These are phyloP conservation scores for Dynastes maya DNA, from an alignment of 2,888 invertebrate genomes.

Conservation along the genomic window DNA sequence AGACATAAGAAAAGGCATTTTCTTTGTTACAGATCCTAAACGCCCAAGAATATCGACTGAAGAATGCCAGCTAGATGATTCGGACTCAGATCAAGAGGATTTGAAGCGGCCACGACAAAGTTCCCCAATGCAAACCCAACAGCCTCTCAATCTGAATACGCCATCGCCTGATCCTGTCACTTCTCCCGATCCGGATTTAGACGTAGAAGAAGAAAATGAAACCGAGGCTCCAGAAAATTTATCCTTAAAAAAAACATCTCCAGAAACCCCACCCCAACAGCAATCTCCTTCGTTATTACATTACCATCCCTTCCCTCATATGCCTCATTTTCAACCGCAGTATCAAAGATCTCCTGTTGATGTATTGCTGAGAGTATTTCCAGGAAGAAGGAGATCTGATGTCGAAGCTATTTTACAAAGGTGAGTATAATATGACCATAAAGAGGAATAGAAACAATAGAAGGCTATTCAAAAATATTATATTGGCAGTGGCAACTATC, in stretches of 20 bases:
- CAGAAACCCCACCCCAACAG: slow-evolving; percentile 62
- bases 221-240: slow-evolving; percentile 83
- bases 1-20: background rate
- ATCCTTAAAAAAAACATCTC: slow-evolving; percentile 81
- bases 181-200: slow-evolving; percentile 71
- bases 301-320: slow-evolving; percentile 57
- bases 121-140: slow-evolving; percentile 65
- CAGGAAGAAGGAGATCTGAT: slow-evolving; percentile 87
- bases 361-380: slow-evolving; percentile 91
- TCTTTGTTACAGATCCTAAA: slow-evolving; percentile 63
- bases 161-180: slow-evolving; percentile 62
- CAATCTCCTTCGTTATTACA: slow-evolving; percentile 61
- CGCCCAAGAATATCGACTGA: slow-evolving; percentile 71
- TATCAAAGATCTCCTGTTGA: slow-evolving; percentile 86
- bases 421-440: slow-evolving; percentile 63
- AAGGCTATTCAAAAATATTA: no score
- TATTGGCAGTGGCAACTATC: no score
- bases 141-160: slow-evolving; percentile 68
- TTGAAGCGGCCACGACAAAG: slow-evolving; percentile 63
- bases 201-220: slow-evolving; percentile 73
- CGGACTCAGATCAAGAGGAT: slow-evolving; percentile 70
- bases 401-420: slow-evolving; percentile 87
- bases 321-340: slow-evolving; percentile 64
- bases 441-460: no score
- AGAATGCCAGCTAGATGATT: slow-evolving; percentile 70